Base-by-base conservation (phyloP, 2,888 invertebrate species). In the Dorcus hopei region DNA sequence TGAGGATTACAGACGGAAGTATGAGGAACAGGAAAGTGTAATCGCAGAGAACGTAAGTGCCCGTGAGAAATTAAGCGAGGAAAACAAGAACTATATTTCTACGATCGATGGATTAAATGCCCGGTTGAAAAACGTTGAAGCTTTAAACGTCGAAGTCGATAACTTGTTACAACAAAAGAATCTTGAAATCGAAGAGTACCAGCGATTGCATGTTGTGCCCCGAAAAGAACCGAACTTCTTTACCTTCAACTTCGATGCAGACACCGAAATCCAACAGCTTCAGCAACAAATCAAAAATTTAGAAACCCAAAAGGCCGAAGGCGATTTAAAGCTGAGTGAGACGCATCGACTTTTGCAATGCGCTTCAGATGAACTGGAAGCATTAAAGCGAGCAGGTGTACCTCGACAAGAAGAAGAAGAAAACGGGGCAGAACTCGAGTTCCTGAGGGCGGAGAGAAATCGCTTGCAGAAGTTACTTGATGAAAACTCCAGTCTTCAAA, bases 281-380 rank as follows among this genome's bases (percentile, higher is more conserved):
- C 19, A 49, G 9, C 23, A n/a, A 14, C 54, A 54, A 54, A 49
- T 54, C 1, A 47, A 14, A 6, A 39, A 33, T 3, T 47, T 57
- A 19, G 51, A 57, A 40, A 47, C 26, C 33, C 43, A 51, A 51
- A 57, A 57, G n/a, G 57, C 47, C 26, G 47, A 47, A 33, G 26
- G 4, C 6, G 26, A 33, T 6, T 19, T 38, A n/a, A 16, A 33
- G 4, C 42, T 56, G 2, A 16, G 16, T 7, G 45, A 56, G 38
- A 39, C 42, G 38, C 81, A 71, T 71, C 78, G 41, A 57, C 80
- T 56, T 75, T 72, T 64, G 70, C 71, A 62, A 76, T 58, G 57
- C 43, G 6, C 26, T 7, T 19, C 19, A 2, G 19, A 19, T 19
- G 19, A 19, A 19, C 19, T 19, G 2, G 26, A 33, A 7, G 6